Conservation (phyloP, 1,140 invertebrate genomes). For the Popillia japonica region DNA sequence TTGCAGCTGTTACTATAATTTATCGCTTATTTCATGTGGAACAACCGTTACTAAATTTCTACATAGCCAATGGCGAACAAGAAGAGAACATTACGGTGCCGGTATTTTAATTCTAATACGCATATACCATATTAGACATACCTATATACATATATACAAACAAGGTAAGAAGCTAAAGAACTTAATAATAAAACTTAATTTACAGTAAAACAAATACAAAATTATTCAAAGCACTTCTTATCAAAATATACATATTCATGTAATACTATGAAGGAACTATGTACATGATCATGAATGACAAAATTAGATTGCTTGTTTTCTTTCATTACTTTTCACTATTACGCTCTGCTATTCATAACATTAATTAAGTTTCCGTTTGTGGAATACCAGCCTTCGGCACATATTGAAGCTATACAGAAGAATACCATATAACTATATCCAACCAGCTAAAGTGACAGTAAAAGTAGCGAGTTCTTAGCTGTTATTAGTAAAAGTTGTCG, state of each 20-base stretch:
- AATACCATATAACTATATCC: background rate
- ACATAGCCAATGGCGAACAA: background rate
- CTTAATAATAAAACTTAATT: background rate
- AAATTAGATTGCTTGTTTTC: background rate
- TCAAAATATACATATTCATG: background rate
- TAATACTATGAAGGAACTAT: background rate
- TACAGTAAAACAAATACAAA: background rate
- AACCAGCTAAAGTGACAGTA: background rate
- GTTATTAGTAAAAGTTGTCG: conserved; percentile 20
- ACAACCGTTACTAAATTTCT: conserved; percentile 5
- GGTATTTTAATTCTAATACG: conserved; percentile 3
- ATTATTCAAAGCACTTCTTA: background rate
- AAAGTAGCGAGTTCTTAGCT: conserved; percentile 19
- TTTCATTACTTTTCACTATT: background rate
- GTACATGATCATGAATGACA: background rate
- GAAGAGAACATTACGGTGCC: background rate
- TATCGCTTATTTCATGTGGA: conserved; percentile 11
- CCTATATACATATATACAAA: background rate
- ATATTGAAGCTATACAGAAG: background rate
- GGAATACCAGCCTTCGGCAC: background rate
- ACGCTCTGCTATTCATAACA: background rate
- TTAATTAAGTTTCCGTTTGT: conserved; percentile 1
- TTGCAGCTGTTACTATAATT: background rate
- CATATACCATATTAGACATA: background rate
- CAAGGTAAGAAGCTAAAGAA: background rate